Base-by-base conservation (phyloP, 2,888 invertebrate species). In the Xylota segnis region DNA sequence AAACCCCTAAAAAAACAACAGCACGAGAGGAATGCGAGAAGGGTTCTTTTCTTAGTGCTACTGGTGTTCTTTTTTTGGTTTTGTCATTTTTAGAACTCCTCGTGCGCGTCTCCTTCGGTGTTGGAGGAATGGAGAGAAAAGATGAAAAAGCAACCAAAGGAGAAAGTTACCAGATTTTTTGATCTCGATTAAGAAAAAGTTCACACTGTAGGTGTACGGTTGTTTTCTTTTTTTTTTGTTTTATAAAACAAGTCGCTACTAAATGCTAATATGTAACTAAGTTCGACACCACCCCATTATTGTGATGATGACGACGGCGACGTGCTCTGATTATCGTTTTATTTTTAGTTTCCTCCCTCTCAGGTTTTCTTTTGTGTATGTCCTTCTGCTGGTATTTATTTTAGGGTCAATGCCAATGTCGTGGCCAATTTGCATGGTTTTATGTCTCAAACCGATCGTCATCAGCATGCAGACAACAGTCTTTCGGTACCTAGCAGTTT, bases 331-430 rank as follows among this genome's bases (percentile, higher is more conserved):
- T 65, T 65, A 65, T 6, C 18, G 18, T 54, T 45, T 6, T 16
- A 6, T 14, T 27, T 18, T 6, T 40, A 1, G 40, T 10, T 14
- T 5, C 5, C 16, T 37, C 16, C 0, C 1, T 27, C 40, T 6
- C 4, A 10, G 12, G 40, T 40, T 12, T 23, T 43, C 5, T 43
- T 43, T 18, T 47, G 47, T 18, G 18, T 47, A 50, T 12, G 50
- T 32, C 54, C 29, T 37, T 56, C 14, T 32, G 32, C n/a, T 12
- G 18, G 45, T 45, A 14, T 23, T 66, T n/a, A n/a, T n/a, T 70
- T 56, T 50, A 50, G 50, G 71, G 71, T 72, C 71, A 72, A 59
- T 72, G 71, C 71, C 71, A 72, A 72, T 72, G 71, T 16, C 50
- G 34, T 45, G 45, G 50, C 27, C 34, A 72, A 59, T 72, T 72